phyloP scores from a whole-genome alignment of 2,113 vertebrate species.

The Ochotona curzoniae region DNA sequence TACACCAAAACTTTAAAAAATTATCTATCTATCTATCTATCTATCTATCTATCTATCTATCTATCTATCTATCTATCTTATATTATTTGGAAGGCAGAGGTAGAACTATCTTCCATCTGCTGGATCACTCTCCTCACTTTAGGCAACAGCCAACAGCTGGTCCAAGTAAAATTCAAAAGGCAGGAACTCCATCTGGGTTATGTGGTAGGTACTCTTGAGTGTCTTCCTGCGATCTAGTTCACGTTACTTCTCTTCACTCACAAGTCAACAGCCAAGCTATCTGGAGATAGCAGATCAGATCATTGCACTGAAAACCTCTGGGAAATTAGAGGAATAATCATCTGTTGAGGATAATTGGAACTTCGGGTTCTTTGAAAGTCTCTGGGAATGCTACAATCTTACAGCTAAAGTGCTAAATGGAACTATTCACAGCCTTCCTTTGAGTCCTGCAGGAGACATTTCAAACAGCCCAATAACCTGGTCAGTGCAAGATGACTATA shows the following conservation, averaged over 20 bases:
- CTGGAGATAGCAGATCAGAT: not conserved
- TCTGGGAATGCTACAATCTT: not conserved
- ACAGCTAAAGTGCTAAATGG: not conserved
- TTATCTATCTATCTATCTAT: too few relatives aligned
- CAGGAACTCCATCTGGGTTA: too few relatives aligned
- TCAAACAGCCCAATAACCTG: not conserved
- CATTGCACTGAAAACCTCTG: not conserved
- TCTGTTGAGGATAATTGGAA: not conserved
- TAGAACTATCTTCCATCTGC: too few relatives aligned
- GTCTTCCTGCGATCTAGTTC: slow-evolving; percentile 3
- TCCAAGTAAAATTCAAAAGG: too few relatives aligned
- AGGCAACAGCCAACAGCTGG: too few relatives aligned
- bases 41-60: too few relatives aligned
- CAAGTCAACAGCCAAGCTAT: not conserved
- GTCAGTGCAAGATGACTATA: not conserved
- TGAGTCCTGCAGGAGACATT: not conserved
- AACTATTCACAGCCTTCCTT: not conserved
- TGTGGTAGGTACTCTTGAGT: not conserved
- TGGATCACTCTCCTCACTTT: too few relatives aligned
- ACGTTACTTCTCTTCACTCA: not conserved
- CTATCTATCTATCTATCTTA: too few relatives aligned
- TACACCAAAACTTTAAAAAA: too few relatives aligned
- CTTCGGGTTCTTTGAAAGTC: not conserved
- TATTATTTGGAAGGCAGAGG: too few relatives aligned
- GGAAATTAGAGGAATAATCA: not conserved